These are phyloP conservation scores for Aphaenogaster rudis DNA, from an alignment of 1,140 invertebrate species.

Conservation along the genomic window DNA sequence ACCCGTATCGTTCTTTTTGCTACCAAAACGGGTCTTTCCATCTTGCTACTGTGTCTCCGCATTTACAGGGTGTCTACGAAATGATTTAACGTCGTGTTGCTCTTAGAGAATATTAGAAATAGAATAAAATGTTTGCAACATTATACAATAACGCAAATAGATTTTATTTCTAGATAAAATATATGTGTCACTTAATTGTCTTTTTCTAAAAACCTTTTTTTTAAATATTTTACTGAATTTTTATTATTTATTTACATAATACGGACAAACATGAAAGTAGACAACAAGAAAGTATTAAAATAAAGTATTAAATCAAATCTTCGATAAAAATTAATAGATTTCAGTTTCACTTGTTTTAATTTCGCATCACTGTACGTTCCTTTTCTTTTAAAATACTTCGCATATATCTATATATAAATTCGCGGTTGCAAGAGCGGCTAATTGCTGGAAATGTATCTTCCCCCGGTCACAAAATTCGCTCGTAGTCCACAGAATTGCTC, in stretches of 20 bases:
- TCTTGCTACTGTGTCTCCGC: not conserved
- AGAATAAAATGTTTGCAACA: not conserved
- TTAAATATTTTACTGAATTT: not conserved
- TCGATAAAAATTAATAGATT: not conserved
- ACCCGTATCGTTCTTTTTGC: not conserved
- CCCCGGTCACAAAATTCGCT: conserved; percentile 34
- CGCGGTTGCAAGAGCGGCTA: not conserved
- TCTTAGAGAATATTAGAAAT: not conserved
- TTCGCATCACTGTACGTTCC: not conserved
- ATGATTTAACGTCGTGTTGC: not conserved
- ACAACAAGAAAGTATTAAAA: not conserved
- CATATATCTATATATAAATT: conserved; percentile 27
- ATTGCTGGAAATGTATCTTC: conserved; percentile 36
- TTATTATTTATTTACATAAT: not conserved
- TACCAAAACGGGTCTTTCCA: not conserved
- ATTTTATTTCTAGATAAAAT: not conserved
- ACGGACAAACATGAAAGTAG: not conserved
- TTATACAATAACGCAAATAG: conserved; percentile 8
- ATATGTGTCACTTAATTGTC: not conserved
- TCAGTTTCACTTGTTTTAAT: conserved; percentile 11
- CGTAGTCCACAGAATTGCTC: conserved; percentile 19
- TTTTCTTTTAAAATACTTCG: not conserved
- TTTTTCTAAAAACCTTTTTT: not conserved
- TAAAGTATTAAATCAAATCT: not conserved
- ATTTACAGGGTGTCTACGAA: not conserved